Conservation (phyloP, 2,888 invertebrate genomes). For the Epinotia ramella region DNA sequence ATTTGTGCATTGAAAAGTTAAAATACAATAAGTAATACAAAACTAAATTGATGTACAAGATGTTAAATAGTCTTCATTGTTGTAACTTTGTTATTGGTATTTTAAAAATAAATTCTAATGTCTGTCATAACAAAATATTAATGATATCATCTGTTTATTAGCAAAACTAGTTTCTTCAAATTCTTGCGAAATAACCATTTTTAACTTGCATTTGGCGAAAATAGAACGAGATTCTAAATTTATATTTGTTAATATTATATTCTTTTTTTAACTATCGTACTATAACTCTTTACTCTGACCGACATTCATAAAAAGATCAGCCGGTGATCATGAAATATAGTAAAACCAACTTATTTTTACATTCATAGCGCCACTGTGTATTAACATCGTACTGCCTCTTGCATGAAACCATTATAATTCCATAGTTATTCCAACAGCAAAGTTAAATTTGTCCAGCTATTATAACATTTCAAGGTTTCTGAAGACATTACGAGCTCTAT, state of each 20-base stretch:
- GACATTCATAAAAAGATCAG: constrained; percentile 7
- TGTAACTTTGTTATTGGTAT: not conserved
- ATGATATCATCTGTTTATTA: too few relatives aligned
- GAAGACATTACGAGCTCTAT: constrained; percentile 36
- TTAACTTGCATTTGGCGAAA: too few relatives aligned
- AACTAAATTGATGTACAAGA: too few relatives aligned
- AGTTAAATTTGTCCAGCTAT: constrained; percentile 31
- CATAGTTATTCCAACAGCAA: not conserved
- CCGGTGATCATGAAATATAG: constrained; percentile 26
- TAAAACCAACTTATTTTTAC: constrained; percentile 6
- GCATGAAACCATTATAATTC: not conserved
- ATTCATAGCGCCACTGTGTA: not conserved
- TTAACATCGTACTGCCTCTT: not conserved
- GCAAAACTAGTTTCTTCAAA: too few relatives aligned
- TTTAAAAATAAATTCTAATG: not conserved
- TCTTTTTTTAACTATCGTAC: not conserved
- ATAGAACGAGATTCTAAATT: not conserved
- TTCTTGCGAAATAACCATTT: too few relatives aligned
- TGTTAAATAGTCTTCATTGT: not conserved
- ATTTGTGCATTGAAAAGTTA: not conserved
- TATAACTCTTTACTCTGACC: constrained; percentile 10
- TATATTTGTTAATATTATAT: not conserved
- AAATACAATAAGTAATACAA: not conserved
- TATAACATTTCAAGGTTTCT: constrained; percentile 41
- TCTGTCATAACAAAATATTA: too few relatives aligned